Conservation (phyloP, 2,113 vertebrate species). For the Erythrocercus mccallii region DNA sequence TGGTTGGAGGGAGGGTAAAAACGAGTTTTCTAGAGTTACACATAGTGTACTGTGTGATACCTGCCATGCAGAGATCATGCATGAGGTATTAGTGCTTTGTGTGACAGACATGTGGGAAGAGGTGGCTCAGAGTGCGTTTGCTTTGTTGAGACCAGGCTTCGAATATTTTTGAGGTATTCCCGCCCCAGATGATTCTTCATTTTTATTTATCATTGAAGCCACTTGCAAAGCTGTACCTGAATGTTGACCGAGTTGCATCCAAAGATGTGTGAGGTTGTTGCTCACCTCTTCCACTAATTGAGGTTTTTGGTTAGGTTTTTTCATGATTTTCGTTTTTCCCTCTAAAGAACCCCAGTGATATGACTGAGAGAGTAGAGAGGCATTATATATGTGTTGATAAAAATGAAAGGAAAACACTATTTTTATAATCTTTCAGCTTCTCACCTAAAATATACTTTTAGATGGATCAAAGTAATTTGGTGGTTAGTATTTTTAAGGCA, state of each 20-base stretch:
- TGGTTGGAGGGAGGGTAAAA: neutral
- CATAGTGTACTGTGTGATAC: neutral
- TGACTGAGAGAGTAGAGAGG: neutral
- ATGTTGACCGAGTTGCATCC: neutral
- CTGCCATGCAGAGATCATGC: neutral
- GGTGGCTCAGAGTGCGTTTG: accelerated
- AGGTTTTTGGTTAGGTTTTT: neutral
- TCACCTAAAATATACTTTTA: neutral
- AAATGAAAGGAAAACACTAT: neutral
- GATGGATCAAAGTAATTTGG: neutral
- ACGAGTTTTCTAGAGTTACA: neutral
- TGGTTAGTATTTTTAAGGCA: neutral
- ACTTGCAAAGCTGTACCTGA: neutral
- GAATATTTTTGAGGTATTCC: neutral
- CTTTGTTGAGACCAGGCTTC: neutral
- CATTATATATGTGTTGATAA: neutral
- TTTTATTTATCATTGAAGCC: neutral
- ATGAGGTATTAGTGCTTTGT: neutral
- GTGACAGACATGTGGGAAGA: neutral
- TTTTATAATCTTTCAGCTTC: neutral
- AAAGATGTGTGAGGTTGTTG: neutral
- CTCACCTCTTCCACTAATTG: neutral
- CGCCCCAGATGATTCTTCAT: neutral
- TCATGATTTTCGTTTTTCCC: neutral
- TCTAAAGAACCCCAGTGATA: neutral